Evolutionary conservation across 2,113 vertebrate species (phyloP), one percentile per base, ranked within the genome.

Genomic region (Dasyornis broadbenti): DNA sequence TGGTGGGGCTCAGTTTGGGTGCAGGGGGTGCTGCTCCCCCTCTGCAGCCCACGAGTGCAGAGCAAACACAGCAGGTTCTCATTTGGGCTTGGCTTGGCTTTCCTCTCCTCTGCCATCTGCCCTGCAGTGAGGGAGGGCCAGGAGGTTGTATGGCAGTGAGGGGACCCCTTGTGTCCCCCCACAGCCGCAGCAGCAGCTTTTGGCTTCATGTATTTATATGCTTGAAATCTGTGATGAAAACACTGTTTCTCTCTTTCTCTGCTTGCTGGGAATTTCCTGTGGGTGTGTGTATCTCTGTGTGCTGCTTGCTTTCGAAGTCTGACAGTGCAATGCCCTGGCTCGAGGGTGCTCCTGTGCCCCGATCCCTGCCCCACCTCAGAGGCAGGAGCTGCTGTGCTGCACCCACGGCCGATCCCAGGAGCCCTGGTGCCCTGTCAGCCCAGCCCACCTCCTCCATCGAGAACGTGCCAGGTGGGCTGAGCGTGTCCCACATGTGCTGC

Each of bases 351-450:
- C 65, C 87, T 7, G 26, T 2, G 6, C 27, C 61, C 56, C 1
- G 0, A 20, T 4, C 13, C 33, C 16, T 16, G 26, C 66, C 71
- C 31, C 0, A 0, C 19, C 20, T 6, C 7, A 24, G 11, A 9
- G 52, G 24, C 6, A 19, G 80, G 13, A 72, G 35, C 39, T 68
- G 73, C 57, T 14, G 6, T 0, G 0, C 1, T 2, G 0, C 42
- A 20, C 2, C 50, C 5, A 11, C 11, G 1, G 60, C 64, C 0
- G 1, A 24, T 45, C 35, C 64, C 21, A 18, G 2, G 7, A 39
- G 64, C 53, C 15, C 5, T 0, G 2, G 42, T 21, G 28, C 12
- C 3, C 0, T 37, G n/a, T 0, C 27, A 2, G 45, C 6, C 12
- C 56, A 4, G 45, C 8, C 8, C 39, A 5, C 42, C 15, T 9